Evolutionary conservation across 2,113 vertebrate genomes (phyloP).

Genomic region (Thymallus thymallus): DNA sequence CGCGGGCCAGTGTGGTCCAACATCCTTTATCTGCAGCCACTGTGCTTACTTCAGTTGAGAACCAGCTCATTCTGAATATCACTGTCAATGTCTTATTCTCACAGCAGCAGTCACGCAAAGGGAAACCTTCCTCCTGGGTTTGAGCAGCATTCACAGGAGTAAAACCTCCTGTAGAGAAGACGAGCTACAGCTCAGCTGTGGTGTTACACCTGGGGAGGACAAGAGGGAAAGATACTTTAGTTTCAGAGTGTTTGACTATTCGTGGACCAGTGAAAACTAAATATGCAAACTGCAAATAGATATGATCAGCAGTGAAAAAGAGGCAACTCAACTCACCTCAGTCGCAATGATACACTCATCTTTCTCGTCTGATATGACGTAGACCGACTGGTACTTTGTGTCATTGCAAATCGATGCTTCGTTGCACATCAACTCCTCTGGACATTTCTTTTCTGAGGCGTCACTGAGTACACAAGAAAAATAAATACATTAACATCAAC

Average conservation of each 20-base stretch:
- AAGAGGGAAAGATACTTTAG: constrained; percentile 1
- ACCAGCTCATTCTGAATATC: constrained; percentile 84
- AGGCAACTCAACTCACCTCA: constrained; percentile 79
- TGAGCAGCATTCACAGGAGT: constrained; percentile 96
- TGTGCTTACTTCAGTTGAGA: constrained; percentile 87
- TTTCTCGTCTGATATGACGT: constrained; percentile 94
- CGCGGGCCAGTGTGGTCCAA: constrained; percentile 84
- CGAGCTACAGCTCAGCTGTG: constrained; percentile 78
- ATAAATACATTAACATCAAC: constrained; percentile 37
- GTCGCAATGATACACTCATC: constrained; percentile 98
- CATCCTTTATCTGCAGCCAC: constrained; percentile 85
- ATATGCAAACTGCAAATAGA: neutral
- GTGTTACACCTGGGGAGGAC: constrained; percentile 83
- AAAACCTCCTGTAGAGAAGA: constrained; percentile 85
- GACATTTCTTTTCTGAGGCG: constrained; percentile 79
- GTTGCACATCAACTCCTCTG: constrained; percentile 78
- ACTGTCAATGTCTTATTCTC: constrained; percentile 59
- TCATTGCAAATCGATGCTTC: constrained; percentile 58
- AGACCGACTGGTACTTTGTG: constrained; percentile 98
- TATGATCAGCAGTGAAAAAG: no score
- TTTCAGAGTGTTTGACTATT: neutral
- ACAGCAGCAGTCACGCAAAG: constrained; percentile 80
- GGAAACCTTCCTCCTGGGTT: constrained; percentile 80
- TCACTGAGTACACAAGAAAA: constrained; percentile 73
- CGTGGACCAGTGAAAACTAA: neutral